These are phyloP conservation scores for Cryptocephalus primarius DNA, from an alignment of 2,888 invertebrate genomes.

Conservation along the genomic window DNA sequence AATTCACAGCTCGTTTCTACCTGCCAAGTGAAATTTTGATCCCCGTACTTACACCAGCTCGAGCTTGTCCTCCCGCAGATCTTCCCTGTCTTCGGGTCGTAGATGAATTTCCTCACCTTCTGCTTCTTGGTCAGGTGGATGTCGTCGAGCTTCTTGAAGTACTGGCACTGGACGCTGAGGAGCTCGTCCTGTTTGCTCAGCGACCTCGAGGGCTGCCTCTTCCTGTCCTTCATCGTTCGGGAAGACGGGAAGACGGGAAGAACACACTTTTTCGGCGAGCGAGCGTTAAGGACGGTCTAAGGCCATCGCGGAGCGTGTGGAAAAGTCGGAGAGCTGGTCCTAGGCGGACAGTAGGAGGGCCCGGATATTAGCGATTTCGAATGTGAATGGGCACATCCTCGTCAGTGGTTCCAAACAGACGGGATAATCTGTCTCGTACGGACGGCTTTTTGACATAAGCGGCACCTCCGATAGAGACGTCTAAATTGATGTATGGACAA, in stretches of 20 bases:
- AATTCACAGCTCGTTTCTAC: too few relatives aligned
- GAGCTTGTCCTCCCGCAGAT: constrained; percentile 66
- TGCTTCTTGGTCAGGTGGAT: constrained; percentile 44
- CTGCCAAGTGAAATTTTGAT: too few relatives aligned
- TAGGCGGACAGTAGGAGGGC: constrained; percentile 29
- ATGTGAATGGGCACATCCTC: constrained; percentile 40
- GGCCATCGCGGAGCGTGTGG: not conserved
- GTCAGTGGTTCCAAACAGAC: constrained; percentile 25
- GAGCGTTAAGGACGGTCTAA: not conserved
- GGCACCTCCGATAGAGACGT: too few relatives aligned
- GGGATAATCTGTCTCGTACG: too few relatives aligned
- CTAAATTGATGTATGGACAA: too few relatives aligned
- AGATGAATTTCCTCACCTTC: constrained; percentile 56
- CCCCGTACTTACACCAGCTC: constrained; percentile 72
- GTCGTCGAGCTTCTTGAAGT: constrained; percentile 51
- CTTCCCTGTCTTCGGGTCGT: constrained; percentile 62
- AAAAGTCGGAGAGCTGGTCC: not conserved
- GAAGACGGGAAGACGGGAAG: not conserved
- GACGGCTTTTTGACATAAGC: too few relatives aligned
- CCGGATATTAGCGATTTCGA: constrained; percentile 43
- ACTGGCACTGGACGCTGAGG: constrained; percentile 37
- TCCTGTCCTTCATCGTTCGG: constrained; percentile 2
- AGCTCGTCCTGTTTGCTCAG: constrained; percentile 34
- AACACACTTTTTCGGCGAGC: not conserved
- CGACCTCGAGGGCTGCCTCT: constrained; percentile 17